Conservation (phyloP, 2,888 invertebrate genomes). For the Athrips mouffetella region DNA sequence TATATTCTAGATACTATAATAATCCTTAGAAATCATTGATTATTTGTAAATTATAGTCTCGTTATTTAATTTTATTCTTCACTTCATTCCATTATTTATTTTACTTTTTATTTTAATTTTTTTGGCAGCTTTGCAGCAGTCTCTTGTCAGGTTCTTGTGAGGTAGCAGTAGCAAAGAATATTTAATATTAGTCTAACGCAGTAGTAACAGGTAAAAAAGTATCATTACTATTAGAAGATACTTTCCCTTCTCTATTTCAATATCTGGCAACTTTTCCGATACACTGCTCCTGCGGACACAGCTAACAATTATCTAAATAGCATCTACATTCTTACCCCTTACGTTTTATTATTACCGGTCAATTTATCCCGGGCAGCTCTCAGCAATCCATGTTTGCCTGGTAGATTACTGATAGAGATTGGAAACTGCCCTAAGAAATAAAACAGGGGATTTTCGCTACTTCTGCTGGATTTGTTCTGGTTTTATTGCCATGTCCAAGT, state of each 20-base stretch:
- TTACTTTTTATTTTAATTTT: too few species aligned
- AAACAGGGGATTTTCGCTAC: conserved; percentile 51
- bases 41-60: too few species aligned
- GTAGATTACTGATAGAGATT: conserved; percentile 65
- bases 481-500: conserved; percentile 20
- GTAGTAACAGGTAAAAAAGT: too few species aligned
- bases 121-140: too few species aligned
- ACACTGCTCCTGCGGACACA: conserved; percentile 66
- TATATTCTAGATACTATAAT: too few species aligned
- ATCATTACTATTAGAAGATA: too few species aligned
- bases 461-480: conserved; percentile 24
- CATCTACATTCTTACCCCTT: conserved; percentile 79
- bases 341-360: conserved; percentile 79
- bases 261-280: conserved; percentile 71
- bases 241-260: conserved; percentile 30
- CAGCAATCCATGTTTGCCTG: conserved; percentile 67
- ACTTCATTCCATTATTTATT: too few species aligned
- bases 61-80: too few species aligned
- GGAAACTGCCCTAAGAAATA: conserved; percentile 53
- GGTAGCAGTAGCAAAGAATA: too few species aligned
- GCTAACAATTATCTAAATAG: conserved; percentile 79
- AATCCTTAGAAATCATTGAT: too few species aligned
- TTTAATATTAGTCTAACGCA: too few species aligned
- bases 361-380: conserved; percentile 72
- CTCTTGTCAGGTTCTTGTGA: too few species aligned